Conservation (phyloP, 1,140 invertebrate genomes). For the Polyergus mexicanus region DNA sequence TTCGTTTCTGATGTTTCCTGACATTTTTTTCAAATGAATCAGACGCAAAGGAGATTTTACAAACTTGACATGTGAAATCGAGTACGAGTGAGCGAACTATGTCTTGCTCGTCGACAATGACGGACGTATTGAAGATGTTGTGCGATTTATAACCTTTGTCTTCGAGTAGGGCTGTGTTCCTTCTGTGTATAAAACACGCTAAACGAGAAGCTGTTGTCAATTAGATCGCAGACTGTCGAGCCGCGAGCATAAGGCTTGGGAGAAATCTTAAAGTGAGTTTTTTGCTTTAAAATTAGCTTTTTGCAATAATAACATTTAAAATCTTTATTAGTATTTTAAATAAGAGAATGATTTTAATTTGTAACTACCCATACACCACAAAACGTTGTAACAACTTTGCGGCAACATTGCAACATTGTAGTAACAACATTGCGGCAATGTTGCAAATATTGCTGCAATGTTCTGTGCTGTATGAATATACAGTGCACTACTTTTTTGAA, state of each 20-base stretch:
- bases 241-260: not conserved
- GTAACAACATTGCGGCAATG: too few relatives aligned
- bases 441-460: too few relatives aligned
- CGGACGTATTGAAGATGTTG: conserved; percentile 26
- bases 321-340: not conserved
- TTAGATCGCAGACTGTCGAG: conserved; percentile 2
- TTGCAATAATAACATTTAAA: not conserved
- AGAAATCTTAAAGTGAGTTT: conserved; percentile 4
- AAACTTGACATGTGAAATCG: conserved; percentile 55
- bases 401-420: too few relatives aligned
- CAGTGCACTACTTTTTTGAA: not conserved
- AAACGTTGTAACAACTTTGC: too few relatives aligned
- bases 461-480: too few relatives aligned
- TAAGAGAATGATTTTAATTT: not conserved
- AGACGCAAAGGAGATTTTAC: not conserved
- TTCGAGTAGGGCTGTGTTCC: conserved; percentile 27
- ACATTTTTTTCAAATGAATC: conserved; percentile 15
- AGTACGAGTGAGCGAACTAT: conserved; percentile 3
- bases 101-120: conserved; percentile 20
- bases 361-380: too few relatives aligned
- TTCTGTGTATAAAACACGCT: conserved; percentile 42
- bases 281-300: not conserved
- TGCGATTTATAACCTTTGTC: conserved; percentile 42
- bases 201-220: conserved; percentile 1
- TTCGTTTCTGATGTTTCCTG: conserved; percentile 24